Percentiles rank a stretch among this genome's conserved stretches.
phyloP scores from a whole-genome alignment of 2,888 invertebrate species.

The Torymus aiolomorphi region DNA sequence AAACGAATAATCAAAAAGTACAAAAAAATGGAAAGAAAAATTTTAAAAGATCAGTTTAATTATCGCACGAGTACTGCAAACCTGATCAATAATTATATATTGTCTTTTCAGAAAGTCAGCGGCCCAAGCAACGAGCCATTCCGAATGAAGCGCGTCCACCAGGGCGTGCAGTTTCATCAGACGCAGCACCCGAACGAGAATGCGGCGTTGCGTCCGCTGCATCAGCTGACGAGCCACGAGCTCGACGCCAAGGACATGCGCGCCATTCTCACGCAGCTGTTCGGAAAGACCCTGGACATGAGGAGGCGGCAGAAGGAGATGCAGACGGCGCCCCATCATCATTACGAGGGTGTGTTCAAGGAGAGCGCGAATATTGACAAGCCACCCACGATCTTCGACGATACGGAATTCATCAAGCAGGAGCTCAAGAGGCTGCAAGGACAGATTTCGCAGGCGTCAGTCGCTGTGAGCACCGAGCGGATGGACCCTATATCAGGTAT shows the following conservation, averaged over 20 bases:
- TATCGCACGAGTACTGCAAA: too few species aligned
- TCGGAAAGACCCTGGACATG: constrained; percentile 66
- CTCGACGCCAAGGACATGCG: constrained; percentile 69
- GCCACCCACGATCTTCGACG: constrained; percentile 60
- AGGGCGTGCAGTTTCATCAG: constrained; percentile 81
- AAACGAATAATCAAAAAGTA: too few species aligned
- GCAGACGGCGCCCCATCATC: constrained; percentile 60
- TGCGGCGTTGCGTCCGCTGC: constrained; percentile 9
- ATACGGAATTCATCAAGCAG: constrained; percentile 51
- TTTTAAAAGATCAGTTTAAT: too few species aligned
- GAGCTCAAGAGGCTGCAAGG: constrained; percentile 32
- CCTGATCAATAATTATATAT: too few species aligned
- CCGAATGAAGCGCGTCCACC: constrained; percentile 80
- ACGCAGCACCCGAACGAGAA: constrained; percentile 50
- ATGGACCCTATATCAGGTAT: neutral
- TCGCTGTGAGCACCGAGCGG: neutral
- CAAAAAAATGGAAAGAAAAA: too few species aligned
- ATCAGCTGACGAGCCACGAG: constrained; percentile 67
- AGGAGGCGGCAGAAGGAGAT: constrained; percentile 66
- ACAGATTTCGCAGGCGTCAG: neutral
- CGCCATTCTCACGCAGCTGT: constrained; percentile 67
- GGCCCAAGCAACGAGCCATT: constrained; percentile 79
- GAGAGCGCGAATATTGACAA: constrained; percentile 69
- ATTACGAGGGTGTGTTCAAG: constrained; percentile 68
- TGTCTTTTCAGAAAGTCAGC: constrained; percentile 72